Evolutionary conservation across 1,140 invertebrate genomes (phyloP), one percentile per base, ranked within the genome.

Genomic region (Antheraea mylitta): DNA sequence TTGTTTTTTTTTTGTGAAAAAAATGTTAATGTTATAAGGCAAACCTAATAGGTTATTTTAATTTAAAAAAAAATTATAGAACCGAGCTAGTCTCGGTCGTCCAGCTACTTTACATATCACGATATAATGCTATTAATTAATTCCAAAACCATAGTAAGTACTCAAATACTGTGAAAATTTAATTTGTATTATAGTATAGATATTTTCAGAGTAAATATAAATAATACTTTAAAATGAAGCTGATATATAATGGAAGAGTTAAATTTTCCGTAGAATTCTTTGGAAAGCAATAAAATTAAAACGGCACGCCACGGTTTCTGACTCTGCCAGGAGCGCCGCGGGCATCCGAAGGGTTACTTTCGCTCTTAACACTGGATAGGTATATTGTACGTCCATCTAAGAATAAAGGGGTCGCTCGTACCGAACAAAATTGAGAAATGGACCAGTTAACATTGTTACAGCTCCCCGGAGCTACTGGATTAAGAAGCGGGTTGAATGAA

Each of bases 341-440:
- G 86, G 86, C 88, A 74, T 79, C 78, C 71, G 84, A 86, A 89
- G 86, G 86, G 86, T 86, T 77, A 72, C 45, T 53, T 13, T 53
- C 16, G 13, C 45, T 53, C 45, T n/a, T n/a, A 13, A 53, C 45
- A 53, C 45, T 53, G 45, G 11, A 53, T 53, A 16, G 45, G 67
- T 66, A 58, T 81, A 82, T 82, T 83, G 80, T 81, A 68, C 82
- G 84, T 87, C 84, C 86, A 85, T 82, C 84, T 83, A 78, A 82
- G 76, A 81, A 80, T 75, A 73, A 86, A 82, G 85, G 87, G 87
- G 75, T 73, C 67, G 74, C 70, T 77, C 74, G 75, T 77, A 76
- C 79, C 71, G 72, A 82, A 75, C 75, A 80, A 88, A 89, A 90
- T 90, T 91, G 87, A 89, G 86, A 90, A 91, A 91, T 91, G 89